Conservation (phyloP, 92 coral and sea anemone species). For the Palythoa caribaeorum region DNA sequence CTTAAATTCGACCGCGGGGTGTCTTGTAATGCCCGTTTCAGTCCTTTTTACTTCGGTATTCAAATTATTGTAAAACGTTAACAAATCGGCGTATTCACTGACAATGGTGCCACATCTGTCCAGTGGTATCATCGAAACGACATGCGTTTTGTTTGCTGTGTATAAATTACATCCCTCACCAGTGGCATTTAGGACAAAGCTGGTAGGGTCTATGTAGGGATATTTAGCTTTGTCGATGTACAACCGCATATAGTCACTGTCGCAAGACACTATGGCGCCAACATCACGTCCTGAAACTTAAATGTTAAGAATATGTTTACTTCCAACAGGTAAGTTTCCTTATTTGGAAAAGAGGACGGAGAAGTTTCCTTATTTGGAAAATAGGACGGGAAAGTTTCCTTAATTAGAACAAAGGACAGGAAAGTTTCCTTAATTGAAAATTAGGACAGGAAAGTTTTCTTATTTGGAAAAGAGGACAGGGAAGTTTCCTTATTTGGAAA, state of each 20-base stretch:
- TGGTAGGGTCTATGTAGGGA: conserved; percentile 68
- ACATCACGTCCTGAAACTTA: conserved; percentile 35
- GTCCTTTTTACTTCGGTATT: conserved; percentile 70
- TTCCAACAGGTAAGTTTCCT: not conserved
- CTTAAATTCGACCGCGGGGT: conserved; percentile 71
- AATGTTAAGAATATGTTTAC: not conserved
- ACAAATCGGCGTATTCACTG: conserved; percentile 45
- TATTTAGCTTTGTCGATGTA: conserved; percentile 59
- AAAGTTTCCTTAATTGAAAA: too few relatives aligned
- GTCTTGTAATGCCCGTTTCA: conserved; percentile 62
- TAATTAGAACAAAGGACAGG: too few relatives aligned
- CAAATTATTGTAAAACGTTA: conserved; percentile 69
- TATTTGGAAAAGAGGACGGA: too few relatives aligned
- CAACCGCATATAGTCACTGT: conserved; percentile 67
- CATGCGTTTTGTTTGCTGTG: conserved; percentile 64
- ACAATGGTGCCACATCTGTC: conserved; percentile 72
- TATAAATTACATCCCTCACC: conserved; percentile 58
- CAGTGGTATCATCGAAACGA: conserved; percentile 80
- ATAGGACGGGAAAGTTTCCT: too few relatives aligned
- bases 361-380: too few relatives aligned
- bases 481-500: too few relatives aligned
- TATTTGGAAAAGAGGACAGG: too few relatives aligned
- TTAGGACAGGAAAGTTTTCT: too few relatives aligned
- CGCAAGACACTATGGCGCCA: conserved; percentile 68
- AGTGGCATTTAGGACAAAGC: conserved; percentile 63